Evolutionary conservation across 2,113 vertebrate genomes (phyloP).

Genomic region (Charadrius vociferus): DNA sequence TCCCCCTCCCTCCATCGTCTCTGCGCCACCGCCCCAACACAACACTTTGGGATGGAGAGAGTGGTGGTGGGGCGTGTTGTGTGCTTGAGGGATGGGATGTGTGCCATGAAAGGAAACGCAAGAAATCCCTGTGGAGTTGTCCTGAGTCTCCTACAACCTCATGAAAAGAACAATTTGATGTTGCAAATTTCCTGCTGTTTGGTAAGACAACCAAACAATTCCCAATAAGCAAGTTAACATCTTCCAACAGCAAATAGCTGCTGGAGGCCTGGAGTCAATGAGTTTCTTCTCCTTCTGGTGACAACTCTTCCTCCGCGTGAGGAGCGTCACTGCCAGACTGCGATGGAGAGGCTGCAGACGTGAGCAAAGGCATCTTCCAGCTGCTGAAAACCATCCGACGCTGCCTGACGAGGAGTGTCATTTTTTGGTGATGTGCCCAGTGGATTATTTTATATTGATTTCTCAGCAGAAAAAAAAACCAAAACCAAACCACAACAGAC

Average conservation of each 20-base stretch:
- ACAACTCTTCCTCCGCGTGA: neutral
- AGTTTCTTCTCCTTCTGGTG: neutral
- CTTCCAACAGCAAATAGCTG: too few relatives aligned
- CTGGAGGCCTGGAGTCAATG: neutral
- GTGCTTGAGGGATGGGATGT: neutral
- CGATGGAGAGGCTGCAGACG: neutral
- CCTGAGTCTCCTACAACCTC: neutral
- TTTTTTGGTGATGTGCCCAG: neutral
- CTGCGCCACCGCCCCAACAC: neutral
- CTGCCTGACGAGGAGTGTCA: neutral
- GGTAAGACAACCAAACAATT: neutral
- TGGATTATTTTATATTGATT: neutral
- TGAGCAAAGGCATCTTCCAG: neutral
- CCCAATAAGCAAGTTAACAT: rapidly evolving
- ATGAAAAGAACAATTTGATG: neutral
- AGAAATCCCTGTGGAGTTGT: neutral
- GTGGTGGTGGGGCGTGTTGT: too few relatives aligned
- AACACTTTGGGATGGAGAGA: neutral
- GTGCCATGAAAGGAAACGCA: neutral
- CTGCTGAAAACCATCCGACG: too few relatives aligned
- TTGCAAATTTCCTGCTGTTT: neutral
- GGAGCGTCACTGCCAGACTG: neutral
- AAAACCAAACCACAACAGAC: neutral
- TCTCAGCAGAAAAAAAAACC: neutral
- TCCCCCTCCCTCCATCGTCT: neutral